phyloP scores from a whole-genome alignment of 2,113 vertebrate genomes.

The Ranitomeya imitator region DNA sequence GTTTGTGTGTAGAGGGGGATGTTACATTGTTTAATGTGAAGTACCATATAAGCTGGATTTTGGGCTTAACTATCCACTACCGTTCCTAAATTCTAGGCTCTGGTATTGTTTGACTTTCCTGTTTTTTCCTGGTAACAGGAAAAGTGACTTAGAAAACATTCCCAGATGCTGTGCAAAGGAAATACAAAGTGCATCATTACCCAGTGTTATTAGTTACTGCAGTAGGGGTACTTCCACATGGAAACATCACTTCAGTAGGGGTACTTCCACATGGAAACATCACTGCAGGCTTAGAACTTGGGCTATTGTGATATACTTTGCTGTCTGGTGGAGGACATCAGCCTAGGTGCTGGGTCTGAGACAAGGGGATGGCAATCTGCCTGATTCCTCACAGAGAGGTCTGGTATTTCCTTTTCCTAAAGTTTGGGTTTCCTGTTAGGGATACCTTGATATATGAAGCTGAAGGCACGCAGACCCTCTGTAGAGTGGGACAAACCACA shows the following conservation, averaged over 20 bases:
- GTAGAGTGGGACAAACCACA: conserved; percentile 42
- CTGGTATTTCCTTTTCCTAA: conserved; percentile 74
- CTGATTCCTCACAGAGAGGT: conserved; percentile 69
- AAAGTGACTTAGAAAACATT: not conserved
- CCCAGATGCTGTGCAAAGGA: not conserved
- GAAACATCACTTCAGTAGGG: not conserved
- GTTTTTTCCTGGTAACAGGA: conserved; percentile 12
- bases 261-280: not conserved
- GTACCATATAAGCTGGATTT: not conserved
- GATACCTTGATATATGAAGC: conserved; percentile 40
- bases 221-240: not conserved
- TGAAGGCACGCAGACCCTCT: conserved; percentile 45
- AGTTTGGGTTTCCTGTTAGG: conserved; percentile 70
- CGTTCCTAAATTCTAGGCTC: conserved; percentile 21
- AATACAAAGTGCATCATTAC: not conserved
- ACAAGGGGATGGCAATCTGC: conserved; percentile 63
- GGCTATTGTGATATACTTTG: not conserved
- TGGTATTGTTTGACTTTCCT: conserved; percentile 34
- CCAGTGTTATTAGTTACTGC: too few species aligned
- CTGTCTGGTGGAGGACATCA: not conserved
- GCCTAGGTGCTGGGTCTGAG: conserved; percentile 5
- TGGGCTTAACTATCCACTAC: not conserved
- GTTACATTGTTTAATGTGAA: not conserved
- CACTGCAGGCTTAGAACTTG: not conserved
- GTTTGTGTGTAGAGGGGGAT: not conserved